These are phyloP conservation scores for Hippoglossus stenolepis DNA, from an alignment of 2,113 vertebrate species.

Conservation along the genomic window DNA sequence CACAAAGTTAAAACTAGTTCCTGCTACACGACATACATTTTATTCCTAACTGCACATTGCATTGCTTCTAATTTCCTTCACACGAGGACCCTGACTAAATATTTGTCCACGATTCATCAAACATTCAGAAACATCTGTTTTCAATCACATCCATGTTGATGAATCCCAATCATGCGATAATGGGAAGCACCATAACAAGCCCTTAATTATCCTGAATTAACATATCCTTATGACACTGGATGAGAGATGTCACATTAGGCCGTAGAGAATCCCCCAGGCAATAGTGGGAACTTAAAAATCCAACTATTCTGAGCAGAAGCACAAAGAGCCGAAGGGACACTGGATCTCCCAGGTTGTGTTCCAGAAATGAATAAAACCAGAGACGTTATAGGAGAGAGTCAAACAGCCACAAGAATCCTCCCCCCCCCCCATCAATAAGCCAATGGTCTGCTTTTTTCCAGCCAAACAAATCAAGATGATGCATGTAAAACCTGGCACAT, in stretches of 20 bases:
- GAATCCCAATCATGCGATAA: constrained; percentile 58
- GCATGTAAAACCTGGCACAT: neutral
- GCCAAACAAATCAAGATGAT: neutral
- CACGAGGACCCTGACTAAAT: constrained; percentile 2
- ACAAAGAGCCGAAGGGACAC: neutral
- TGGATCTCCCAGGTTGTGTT: neutral
- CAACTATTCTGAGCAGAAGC: constrained; percentile 9
- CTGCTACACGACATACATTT: too few relatives aligned
- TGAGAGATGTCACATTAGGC: constrained; percentile 40
- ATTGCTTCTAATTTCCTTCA: constrained; percentile 5
- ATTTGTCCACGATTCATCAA: constrained; percentile 21
- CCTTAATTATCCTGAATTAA: constrained; percentile 60
- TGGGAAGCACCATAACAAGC: constrained; percentile 26
- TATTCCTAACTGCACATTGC: too few relatives aligned
- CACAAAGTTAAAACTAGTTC: too few relatives aligned
- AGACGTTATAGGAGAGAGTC: neutral
- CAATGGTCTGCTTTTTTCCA: neutral
- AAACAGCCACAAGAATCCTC: neutral
- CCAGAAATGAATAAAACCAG: neutral
- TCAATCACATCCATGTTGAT: constrained; percentile 50
- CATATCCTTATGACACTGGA: constrained; percentile 58
- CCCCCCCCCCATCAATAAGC: too few relatives aligned
- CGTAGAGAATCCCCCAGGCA: constrained; percentile 21
- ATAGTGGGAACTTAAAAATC: neutral
- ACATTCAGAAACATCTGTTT: constrained; percentile 64